phyloP scores from a whole-genome alignment of 2,797 vertebrate genomes.

The Helostoma temminkii region DNA sequence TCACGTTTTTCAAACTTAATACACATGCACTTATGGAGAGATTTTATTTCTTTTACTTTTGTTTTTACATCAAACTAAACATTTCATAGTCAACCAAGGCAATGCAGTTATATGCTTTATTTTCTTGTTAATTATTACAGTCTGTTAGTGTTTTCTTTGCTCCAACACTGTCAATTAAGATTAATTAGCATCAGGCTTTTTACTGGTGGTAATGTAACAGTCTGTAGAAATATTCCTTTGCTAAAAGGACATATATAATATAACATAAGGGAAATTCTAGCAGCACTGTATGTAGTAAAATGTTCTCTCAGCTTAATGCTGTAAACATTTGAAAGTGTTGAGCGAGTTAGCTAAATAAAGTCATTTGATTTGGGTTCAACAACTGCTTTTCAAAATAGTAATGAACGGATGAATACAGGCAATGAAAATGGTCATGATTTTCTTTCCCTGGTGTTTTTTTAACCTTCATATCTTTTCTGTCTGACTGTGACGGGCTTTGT shows the following conservation, averaged over 20 bases:
- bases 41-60: conserved; percentile 22
- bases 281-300: background rate
- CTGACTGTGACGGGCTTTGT: conserved; percentile 9
- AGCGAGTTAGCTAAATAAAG: background rate
- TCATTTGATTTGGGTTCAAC: background rate
- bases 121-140: conserved; percentile 12
- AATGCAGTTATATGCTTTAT: background rate
- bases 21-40: background rate
- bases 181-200: conserved; percentile 8
- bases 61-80: conserved; percentile 20
- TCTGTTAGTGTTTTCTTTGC: background rate
- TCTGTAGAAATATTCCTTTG: background rate
- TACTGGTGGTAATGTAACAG: background rate
- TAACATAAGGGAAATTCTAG: too few relatives aligned
- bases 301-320: background rate
- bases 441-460: background rate
- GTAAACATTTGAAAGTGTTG: background rate
- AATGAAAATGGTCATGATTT: background rate
- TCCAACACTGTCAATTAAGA: conserved; percentile 4
- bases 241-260: background rate
- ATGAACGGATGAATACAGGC: background rate
- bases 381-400: background rate
- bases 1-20: conserved; percentile 28
- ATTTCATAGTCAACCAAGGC: background rate
- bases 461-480: background rate